Evolutionary conservation across 1,140 invertebrate species (phyloP), one percentile per base, ranked within the genome.

Genomic region (Aphis gossypii): DNA sequence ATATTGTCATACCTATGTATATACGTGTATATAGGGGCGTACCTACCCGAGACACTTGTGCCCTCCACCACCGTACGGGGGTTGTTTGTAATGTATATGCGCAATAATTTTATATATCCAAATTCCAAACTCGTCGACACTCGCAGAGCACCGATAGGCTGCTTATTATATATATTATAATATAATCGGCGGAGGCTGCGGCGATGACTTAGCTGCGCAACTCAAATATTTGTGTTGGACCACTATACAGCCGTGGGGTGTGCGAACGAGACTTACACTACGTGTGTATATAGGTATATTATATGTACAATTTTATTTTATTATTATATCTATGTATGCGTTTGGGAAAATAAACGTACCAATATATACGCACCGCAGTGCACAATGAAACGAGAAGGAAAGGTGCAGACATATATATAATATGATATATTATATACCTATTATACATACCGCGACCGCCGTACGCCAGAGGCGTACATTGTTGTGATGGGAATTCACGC

Each of bases 381-480:
- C 41, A 84, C 83, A 84, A 84, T 84, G 83, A 23, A 3, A 84
- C 23, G 83, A 84, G 83, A 84, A 44, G 82, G 38, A 84, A 84
- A 84, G 38, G 38, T n/a, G 60, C 60, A 84, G 82, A 83, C 76
- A 18, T n/a, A 25, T 60, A 41, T 23, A 83, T 3, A 21, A 38
- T 84, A 41, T 38, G 35, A 41, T 41, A 25, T 41, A 41, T 76
- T 23, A 84, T 83, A 83, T 83, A 41, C 35, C 60, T 68, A 68
- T 68, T 30, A 68, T 68, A 68, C 30, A 68, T 30, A 14, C 30
- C 60, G 18, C 60, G 5, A 18, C 56, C 30, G 56, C 25, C 11
- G 25, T 68, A n/a, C 30, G 8, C 60, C 30, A 3, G 60, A 35
- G 18, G 6, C 35, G 41, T 25, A 44, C 11, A 84, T 41, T 84